Percentiles rank a stretch among this genome's conserved stretches.
Conservation (phyloP, 2,113 vertebrate species). For the Pseudorhombus dupliciocellatus region DNA sequence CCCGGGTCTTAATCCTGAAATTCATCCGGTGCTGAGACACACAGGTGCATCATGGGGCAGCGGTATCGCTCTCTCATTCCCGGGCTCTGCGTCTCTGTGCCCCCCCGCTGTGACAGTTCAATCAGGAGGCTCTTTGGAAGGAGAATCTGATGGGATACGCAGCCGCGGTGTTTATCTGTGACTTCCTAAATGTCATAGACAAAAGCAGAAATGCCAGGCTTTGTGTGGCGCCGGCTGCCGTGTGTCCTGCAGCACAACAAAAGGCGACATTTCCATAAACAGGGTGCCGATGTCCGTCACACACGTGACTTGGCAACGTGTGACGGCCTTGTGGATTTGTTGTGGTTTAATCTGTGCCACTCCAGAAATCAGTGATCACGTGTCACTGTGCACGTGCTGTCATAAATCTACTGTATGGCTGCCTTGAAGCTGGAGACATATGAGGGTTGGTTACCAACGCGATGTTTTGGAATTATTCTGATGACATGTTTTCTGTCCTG, state of each 20-base stretch:
- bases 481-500: no score
- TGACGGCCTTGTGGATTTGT: background rate
- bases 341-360: background rate
- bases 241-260: slow-evolving; percentile 55
- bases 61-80: background rate
- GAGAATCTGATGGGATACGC: slow-evolving; percentile 37
- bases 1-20: slow-evolving; percentile 33
- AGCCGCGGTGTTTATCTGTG: slow-evolving; percentile 48
- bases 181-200: slow-evolving; percentile 69
- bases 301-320: slow-evolving; percentile 36
- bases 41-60: slow-evolving; percentile 47
- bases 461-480: no score
- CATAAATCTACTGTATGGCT: background rate
- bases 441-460: no score
- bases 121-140: slow-evolving; percentile 35
- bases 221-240: slow-evolving; percentile 48
- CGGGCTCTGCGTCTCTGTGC: background rate
- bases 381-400: background rate
- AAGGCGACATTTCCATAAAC: slow-evolving; percentile 58
- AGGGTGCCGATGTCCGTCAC: slow-evolving; percentile 39
- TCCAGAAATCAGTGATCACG: slow-evolving; percentile 2
- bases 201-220: slow-evolving; percentile 60
- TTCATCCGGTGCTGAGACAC: slow-evolving; percentile 22
- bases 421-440: no score
- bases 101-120: slow-evolving; percentile 33